Percentiles rank a stretch among this genome's conserved stretches.
Evolutionary conservation across 53 echinoderm and acorn worm genomes (phyloP).

Genomic region (Hippasteria phrygiana): DNA sequence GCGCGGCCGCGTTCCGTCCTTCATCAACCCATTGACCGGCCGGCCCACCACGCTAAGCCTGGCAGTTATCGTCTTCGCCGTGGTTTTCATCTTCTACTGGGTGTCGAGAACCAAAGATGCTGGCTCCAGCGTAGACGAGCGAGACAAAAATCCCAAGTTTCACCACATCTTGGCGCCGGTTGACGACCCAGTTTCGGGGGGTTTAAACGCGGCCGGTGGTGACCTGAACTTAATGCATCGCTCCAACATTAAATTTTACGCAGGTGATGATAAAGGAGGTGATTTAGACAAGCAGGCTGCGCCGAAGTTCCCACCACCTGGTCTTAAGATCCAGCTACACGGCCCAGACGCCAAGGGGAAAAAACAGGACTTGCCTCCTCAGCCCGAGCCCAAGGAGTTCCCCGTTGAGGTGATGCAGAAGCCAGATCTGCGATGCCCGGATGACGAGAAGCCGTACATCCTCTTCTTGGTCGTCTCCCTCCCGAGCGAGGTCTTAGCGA

Average conservation of each 20-base stretch:
- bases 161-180: slow-evolving; percentile 12
- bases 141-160: slow-evolving; percentile 48
- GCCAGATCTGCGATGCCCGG: slow-evolving; percentile 73
- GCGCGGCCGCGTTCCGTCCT: slow-evolving; percentile 24
- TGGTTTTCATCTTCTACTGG: slow-evolving; percentile 16
- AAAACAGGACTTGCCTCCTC: not conserved
- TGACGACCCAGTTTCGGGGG: not conserved
- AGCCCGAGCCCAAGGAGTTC: slow-evolving; percentile 83
- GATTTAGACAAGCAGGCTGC: not conserved
- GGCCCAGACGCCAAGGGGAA: not conserved
- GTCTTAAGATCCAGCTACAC: not conserved
- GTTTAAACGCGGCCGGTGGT: not conserved
- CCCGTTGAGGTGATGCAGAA: slow-evolving; percentile 72
- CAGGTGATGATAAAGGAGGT: not conserved
- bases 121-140: not conserved
- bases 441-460: slow-evolving; percentile 61
- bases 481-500: slow-evolving; percentile 48
- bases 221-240: slow-evolving; percentile 16
- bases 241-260: not conserved
- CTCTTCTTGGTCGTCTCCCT: slow-evolving; percentile 72
- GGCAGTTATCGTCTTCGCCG: slow-evolving; percentile 16
- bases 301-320: not conserved
- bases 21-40: slow-evolving; percentile 61
- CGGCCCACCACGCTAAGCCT: slow-evolving; percentile 28
- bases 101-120: not conserved